Conservation (phyloP, 1,140 invertebrate species). For the Aphaenogaster rudis region DNA sequence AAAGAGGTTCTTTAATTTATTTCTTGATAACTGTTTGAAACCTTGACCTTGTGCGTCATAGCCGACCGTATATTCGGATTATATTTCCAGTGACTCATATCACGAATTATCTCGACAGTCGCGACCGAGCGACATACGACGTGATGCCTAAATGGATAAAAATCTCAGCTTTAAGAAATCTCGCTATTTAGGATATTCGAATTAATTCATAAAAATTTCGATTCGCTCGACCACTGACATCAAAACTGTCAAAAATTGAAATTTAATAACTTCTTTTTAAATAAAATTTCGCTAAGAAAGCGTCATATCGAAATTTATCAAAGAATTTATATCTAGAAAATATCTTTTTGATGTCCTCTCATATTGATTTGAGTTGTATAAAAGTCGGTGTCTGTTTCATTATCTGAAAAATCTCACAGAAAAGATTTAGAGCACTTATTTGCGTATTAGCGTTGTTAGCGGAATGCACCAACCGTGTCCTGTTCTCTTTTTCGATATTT, state of each 20-base stretch:
- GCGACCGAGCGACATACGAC: neutral
- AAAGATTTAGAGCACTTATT: slow-evolving; percentile 23
- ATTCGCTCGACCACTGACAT: neutral
- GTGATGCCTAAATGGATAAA: slow-evolving; percentile 2
- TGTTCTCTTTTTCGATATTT: slow-evolving; percentile 38
- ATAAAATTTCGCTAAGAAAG: neutral
- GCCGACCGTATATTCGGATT: slow-evolving; percentile 71
- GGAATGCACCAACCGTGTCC: neutral
- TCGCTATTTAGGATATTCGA: neutral
- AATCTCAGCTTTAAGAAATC: slow-evolving; percentile 5
- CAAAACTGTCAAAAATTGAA: neutral
- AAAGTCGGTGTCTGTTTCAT: neutral
- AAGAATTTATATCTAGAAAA: neutral
- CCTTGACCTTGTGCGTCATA: slow-evolving; percentile 80
- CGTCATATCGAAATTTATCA: neutral
- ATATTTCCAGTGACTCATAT: slow-evolving; percentile 74
- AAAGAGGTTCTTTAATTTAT: slow-evolving; percentile 76
- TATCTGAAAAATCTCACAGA: slow-evolving; percentile 1
- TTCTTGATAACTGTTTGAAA: slow-evolving; percentile 75
- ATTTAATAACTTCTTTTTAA: slow-evolving; percentile 3
- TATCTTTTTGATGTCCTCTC: neutral
- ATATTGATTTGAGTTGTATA: slow-evolving; percentile 9
- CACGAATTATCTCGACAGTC: slow-evolving; percentile 52
- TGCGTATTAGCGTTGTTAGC: slow-evolving; percentile 17
- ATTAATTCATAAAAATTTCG: neutral